Base-by-base conservation (phyloP, 1,140 invertebrate genomes). In the Lepidurus couesii region DNA sequence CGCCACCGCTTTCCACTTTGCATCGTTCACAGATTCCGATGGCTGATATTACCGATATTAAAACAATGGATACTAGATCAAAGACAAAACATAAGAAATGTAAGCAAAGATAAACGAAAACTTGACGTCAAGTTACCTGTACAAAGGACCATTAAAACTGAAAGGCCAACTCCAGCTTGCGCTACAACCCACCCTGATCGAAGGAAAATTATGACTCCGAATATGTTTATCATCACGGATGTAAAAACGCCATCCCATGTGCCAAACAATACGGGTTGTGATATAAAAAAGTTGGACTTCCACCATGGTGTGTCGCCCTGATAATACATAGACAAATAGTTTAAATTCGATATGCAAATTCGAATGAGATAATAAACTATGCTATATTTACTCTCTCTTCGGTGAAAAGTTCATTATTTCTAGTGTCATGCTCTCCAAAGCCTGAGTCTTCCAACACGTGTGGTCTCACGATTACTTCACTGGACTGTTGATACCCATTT, bases 171-270 rank as follows among this genome's bases (percentile, higher is more conserved):
- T 74, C 97, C 97, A 80, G 95, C 95, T 88, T 98, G 93, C 44
- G 92, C 95, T 6, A 98, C 96, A 84, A 98, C 95, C 96, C 96
- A 98, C 79, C 97, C 96, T 81, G 95, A 95, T 83, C 96, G 88
- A 43, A 98, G 87, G 86, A 98, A 98, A 79, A 98, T 95, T 84
- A 98, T 97, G 1, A 98, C 95, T 82, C 96, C 95, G 88, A 98
- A 96, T 44, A 98, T 95, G 85, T 98, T 98, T 82, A 98, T 96
- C 83, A 98, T 89, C 83, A 94, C 95, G 47, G 92, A 92, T 79
- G 95, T 96, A 84, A 96, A 97, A 11, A 98, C 97, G 81, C 96
- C 97, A 88, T 98, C 96, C 95, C 96, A 98, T 2, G 95, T 96
- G 16, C 96, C 96, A 89, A 98, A 98, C 26, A 98, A 87, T 75